Conservation (phyloP, 2,113 vertebrate genomes). For the Casuarius casuarius region DNA sequence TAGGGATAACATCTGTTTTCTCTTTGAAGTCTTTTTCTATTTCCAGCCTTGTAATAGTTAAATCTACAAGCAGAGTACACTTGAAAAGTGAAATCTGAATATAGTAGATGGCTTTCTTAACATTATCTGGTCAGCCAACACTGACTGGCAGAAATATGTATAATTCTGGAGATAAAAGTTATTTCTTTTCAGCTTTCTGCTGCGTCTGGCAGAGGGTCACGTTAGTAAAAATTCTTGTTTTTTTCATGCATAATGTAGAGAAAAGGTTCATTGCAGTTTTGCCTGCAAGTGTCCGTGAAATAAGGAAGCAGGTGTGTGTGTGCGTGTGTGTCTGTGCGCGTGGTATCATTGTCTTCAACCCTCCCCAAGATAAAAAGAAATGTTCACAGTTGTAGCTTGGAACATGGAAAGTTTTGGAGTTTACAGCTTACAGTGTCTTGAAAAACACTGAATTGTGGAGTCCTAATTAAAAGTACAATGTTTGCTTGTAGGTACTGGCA, state of each 20-base stretch:
- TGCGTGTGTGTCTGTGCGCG: rapidly evolving
- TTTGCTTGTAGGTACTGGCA: neutral
- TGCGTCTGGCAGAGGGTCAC: neutral
- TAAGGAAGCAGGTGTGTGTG: neutral
- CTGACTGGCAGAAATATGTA: neutral
- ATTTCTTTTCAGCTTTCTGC: neutral
- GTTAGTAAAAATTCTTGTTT: neutral
- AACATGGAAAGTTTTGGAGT: neutral
- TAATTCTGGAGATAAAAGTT: neutral
- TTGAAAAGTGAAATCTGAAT: neutral
- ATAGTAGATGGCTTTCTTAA: neutral
- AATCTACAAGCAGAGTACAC: neutral
- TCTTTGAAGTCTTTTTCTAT: neutral
- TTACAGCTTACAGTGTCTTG: neutral
- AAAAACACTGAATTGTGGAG: neutral
- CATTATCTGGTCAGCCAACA: neutral
- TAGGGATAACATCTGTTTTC: neutral
- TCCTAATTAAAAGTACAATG: neutral
- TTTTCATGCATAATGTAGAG: neutral
- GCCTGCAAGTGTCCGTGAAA: rapidly evolving
- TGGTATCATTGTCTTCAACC: neutral
- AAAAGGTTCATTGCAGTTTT: neutral
- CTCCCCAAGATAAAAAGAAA: neutral
- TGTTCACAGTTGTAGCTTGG: rapidly evolving
- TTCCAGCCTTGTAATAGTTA: neutral